Base-by-base conservation (phyloP, 2,113 vertebrate genomes). In the Nansenia antarctica region DNA sequence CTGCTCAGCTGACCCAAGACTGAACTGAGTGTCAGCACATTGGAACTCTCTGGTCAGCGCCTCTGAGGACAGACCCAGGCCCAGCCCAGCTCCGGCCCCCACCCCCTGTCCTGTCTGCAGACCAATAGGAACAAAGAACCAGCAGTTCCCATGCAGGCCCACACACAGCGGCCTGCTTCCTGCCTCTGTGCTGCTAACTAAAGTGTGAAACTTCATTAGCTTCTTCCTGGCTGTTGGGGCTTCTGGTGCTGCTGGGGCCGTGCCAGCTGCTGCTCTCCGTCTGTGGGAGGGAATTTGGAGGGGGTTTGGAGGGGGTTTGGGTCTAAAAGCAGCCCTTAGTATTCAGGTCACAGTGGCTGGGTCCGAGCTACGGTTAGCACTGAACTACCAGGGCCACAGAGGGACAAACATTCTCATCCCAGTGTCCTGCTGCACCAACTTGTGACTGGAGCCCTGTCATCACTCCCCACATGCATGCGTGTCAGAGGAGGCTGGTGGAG, bases 181-280 rank as follows among this genome's bases (percentile, higher is more conserved):
- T 77, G 71, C 62, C 79, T 85, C 64, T 11, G 57, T 47, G 53
- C 39, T 20, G 7, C 26, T 64, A 64, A 79, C 55, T 42, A 57
- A 49, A 77, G 75, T 82, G 77, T 77, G 72, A 85, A 82, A 82
- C 75, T 76, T 71, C 74, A 85, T 86, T 84, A 88, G 53, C 73
- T 47, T 69, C 42, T 58, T 76, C 59, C 79, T 72, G 59, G 9
- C 26, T 62, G 67, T 69, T 70, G 65, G 74, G 20, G 9, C 65
- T n/a, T n/a, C n/a, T n/a, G n/a, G n/a, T n/a, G n/a, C n/a, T n/a
- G n/a, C n/a, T n/a, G n/a, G n/a, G n/a, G n/a, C n/a, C 12, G 58
- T 18, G 72, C 70, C 76, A 80, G 76, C 76, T 80, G 81, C 68
- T 75, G 57, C 76, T 72, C 59, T 53, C 67, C 54, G 53, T 65